phyloP scores from a whole-genome alignment of 1,140 invertebrate species.

The Sycophaga agraensis region DNA sequence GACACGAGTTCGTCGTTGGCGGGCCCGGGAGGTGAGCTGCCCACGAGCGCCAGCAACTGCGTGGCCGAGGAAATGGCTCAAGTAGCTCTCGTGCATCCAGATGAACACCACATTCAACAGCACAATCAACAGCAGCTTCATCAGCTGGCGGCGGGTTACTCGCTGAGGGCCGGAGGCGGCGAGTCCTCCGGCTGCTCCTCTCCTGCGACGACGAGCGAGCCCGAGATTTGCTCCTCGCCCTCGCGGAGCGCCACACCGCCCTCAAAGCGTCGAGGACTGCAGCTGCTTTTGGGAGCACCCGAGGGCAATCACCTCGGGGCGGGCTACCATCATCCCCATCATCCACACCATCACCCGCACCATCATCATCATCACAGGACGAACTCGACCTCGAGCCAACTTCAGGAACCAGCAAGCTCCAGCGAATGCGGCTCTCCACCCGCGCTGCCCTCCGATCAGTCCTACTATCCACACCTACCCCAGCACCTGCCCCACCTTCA shows the following conservation, averaged over 20 bases:
- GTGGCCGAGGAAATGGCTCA: constrained; percentile 22
- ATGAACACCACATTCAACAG: constrained; percentile 4
- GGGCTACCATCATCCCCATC: constrained; percentile 30
- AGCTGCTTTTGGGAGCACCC: constrained; percentile 31
- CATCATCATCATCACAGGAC: constrained; percentile 41
- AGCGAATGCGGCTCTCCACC: constrained; percentile 71
- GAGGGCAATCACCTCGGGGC: constrained; percentile 1
- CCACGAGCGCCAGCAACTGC: not conserved
- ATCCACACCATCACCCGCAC: constrained; percentile 42
- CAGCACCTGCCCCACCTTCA: constrained; percentile 47
- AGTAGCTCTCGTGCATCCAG: too few species aligned
- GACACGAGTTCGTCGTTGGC: constrained; percentile 58
- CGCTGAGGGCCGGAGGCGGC: constrained; percentile 15
- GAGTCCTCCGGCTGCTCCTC: constrained; percentile 47
- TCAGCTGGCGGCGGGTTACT: constrained; percentile 21
- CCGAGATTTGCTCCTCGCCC: constrained; percentile 49
- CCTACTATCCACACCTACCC: constrained; percentile 49
- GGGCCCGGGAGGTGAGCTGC: constrained; percentile 15
- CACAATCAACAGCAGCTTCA: not conserved
- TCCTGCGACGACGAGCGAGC: constrained; percentile 51
- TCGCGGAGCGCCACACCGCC: constrained; percentile 43
- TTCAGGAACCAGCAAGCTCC: constrained; percentile 60
- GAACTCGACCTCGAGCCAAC: constrained; percentile 40
- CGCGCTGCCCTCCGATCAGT: constrained; percentile 55
- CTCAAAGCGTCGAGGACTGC: constrained; percentile 45